Conservation (phyloP, 1,140 invertebrate genomes). For the Drosophila repletoides region DNA sequence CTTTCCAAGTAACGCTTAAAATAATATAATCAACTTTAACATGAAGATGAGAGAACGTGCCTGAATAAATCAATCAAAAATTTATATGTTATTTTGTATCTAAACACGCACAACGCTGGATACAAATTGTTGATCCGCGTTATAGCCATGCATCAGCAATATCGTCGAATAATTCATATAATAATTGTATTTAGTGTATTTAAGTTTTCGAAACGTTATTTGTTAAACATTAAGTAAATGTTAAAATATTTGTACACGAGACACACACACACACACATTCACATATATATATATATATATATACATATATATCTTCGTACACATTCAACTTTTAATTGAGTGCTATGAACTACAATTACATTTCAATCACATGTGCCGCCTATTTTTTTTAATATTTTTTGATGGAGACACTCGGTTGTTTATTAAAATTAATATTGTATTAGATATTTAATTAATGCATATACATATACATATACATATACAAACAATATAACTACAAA, state of each 20-base stretch:
- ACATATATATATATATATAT: slow-evolving; percentile 10
- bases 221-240: slow-evolving; percentile 45
- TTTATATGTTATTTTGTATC: slow-evolving; percentile 43
- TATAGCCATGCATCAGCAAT: slow-evolving; percentile 41
- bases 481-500: slow-evolving; percentile 11
- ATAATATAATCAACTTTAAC: too few relatives aligned
- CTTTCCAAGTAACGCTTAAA: too few relatives aligned
- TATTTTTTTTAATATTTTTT: too few relatives aligned
- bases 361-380: slow-evolving; percentile 5
- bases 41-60: not conserved
- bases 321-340: slow-evolving; percentile 12
- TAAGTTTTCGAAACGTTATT: slow-evolving; percentile 32
- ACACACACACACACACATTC: not conserved
- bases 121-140: slow-evolving; percentile 11
- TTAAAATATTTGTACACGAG: slow-evolving; percentile 40
- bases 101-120: slow-evolving; percentile 56
- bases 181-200: slow-evolving; percentile 20
- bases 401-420: slow-evolving; percentile 1
- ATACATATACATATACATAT: slow-evolving; percentile 9
- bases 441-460: slow-evolving; percentile 8
- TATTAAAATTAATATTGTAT: not conserved
- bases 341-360: slow-evolving; percentile 17
- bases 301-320: slow-evolving; percentile 21
- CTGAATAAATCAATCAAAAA: not conserved
- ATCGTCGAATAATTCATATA: slow-evolving; percentile 30